A percentile compares a stretch with the other conserved stretches of the same genome.
phyloP scores from a whole-genome alignment of 2,113 vertebrate genomes.

The Siniperca knerii region DNA sequence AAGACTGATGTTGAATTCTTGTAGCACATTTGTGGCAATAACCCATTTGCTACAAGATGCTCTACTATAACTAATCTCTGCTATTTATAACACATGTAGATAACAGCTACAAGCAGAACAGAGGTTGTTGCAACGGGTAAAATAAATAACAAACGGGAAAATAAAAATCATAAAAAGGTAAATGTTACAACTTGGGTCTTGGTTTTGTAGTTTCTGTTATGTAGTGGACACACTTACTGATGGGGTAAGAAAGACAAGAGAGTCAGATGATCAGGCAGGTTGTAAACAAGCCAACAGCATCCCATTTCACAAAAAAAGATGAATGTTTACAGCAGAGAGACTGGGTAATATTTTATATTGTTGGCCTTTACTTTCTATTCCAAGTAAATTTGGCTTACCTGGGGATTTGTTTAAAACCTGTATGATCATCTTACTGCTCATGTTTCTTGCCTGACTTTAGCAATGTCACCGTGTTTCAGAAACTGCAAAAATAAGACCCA shows the following conservation, averaged over 20 bases:
- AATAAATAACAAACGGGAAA: neutral
- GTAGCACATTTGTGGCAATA: slow-evolving; percentile 10
- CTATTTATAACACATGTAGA: slow-evolving; percentile 7
- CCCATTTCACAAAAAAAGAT: slow-evolving; percentile 28
- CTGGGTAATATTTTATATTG: slow-evolving; percentile 14
- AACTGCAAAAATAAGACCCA: neutral
- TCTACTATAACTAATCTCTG: slow-evolving; percentile 4
- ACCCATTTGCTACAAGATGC: neutral
- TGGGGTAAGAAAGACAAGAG: slow-evolving; percentile 1
- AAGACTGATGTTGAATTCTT: slow-evolving; percentile 22
- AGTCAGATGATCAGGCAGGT: slow-evolving; percentile 27
- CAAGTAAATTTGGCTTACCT: neutral
- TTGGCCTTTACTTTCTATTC: slow-evolving; percentile 16
- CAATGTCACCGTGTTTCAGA: neutral
- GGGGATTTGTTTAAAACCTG: slow-evolving; percentile 11
- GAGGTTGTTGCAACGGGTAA: neutral
- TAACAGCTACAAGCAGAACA: slow-evolving; percentile 26
- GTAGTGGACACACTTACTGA: slow-evolving; percentile 2
- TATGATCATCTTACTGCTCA: neutral
- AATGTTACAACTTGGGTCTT: slow-evolving; percentile 22
- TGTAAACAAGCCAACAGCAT: slow-evolving; percentile 35
- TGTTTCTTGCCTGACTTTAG: neutral
- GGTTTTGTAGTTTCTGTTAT: neutral
- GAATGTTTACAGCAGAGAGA: slow-evolving; percentile 21
- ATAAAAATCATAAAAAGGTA: neutral